Evolutionary conservation across 2,888 invertebrate species (phyloP).

Genomic region (Deilephila elpenor): DNA sequence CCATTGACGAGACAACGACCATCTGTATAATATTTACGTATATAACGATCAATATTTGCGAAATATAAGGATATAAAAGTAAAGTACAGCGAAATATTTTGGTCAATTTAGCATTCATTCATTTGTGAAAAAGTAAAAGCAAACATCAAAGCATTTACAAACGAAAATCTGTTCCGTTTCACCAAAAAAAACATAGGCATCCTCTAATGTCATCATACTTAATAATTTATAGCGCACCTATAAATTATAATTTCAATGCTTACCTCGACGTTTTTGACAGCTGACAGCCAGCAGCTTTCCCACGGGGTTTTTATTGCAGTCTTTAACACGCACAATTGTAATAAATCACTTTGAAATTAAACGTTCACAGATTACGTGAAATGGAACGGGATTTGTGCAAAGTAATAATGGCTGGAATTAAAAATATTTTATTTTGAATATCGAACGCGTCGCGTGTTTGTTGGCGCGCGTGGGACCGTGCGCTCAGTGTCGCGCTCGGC

Average conservation of each 20-base stretch:
- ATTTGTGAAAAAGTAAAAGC: background rate
- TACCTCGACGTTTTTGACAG: constrained; percentile 76
- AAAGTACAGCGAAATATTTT: background rate
- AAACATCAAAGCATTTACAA: constrained; percentile 2
- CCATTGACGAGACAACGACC: too few relatives aligned
- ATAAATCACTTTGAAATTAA: constrained; percentile 55
- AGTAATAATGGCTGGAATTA: constrained; percentile 24
- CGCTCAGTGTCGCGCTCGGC: constrained; percentile 48
- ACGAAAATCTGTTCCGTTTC: constrained; percentile 27
- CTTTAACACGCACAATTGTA: constrained; percentile 55
- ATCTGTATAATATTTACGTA: too few relatives aligned
- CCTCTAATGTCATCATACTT: constrained; percentile 30
- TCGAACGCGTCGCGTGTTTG: constrained; percentile 48
- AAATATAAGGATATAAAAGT: too few relatives aligned
- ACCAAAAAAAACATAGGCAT: constrained; percentile 25
- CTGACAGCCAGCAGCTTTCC: constrained; percentile 66
- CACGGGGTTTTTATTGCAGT: constrained; percentile 53
- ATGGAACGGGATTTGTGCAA: constrained; percentile 36
- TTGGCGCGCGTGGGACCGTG: constrained; percentile 53
- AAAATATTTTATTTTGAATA: constrained; percentile 41
- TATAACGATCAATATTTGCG: too few relatives aligned
- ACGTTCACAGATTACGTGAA: constrained; percentile 34
- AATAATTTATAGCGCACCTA: constrained; percentile 44
- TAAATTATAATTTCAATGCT: constrained; percentile 47
- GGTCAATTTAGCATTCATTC: background rate